Base-by-base conservation (phyloP, 2,888 invertebrate species). In the Pasiphila rectangulata region DNA sequence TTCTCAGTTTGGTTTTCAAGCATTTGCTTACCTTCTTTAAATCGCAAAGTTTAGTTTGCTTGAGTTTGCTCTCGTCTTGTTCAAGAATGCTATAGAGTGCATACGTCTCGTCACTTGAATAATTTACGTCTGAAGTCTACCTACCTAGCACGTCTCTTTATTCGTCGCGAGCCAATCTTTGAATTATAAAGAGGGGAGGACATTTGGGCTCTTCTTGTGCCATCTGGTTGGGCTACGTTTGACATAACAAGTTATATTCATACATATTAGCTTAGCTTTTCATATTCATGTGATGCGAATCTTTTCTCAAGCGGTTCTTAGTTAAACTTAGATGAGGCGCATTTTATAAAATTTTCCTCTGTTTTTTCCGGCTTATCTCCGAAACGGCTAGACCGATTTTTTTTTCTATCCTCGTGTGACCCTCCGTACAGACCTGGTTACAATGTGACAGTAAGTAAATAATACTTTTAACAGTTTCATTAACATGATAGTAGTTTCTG, bases 221-320 rank as follows among this genome's bases (percentile, higher is more conserved):
- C 78, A 78, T 71, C 73, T 77, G 76, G 60, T 64, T 66, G 67
- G 64, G 53, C 54, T 60, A 61, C 69, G 66, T 67, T 61, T 63
- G 62, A 75, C 77, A 75, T 81, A 79, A 76, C 79, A 77, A 83
- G 79, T 77, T 67, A 77, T 78, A 74, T 83, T 83, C 82, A 84
- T 85, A 82, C 83, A 85, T 85, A 84, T 85, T 86, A 83, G 85
- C 78, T 74, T 67, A 63, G 71, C 64, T 17, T 32, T 32, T 32
- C 17, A 32, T 32, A 32, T 32, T 32, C 32, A 32, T 32, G 17
- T n/a, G 30, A 19, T 15, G 32, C 9, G n/a, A 32, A n/a, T n/a
- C n/a, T n/a, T n/a, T n/a, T n/a, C n/a, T n/a, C n/a, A n/a, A n/a
- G n/a, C n/a, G n/a, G n/a, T n/a, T n/a, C n/a, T n/a, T n/a, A n/a